Evolutionary conservation across 2,113 vertebrate species (phyloP).

Genomic region (Onychorhynchus coronatus): DNA sequence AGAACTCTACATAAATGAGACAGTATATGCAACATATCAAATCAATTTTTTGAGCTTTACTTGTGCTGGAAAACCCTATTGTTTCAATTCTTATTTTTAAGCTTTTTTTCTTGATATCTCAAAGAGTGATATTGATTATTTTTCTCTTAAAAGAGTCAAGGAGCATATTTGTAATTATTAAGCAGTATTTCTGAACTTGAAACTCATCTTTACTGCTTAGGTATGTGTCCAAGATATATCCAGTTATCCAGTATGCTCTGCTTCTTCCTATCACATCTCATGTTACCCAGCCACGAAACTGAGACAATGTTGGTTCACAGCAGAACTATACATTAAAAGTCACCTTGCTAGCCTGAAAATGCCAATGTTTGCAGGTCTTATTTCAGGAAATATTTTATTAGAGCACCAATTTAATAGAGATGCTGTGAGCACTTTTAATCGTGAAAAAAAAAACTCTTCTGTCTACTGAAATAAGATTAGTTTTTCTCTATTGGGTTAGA

Average conservation of each 20-base stretch:
- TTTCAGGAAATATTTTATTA: background rate
- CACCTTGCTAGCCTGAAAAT: background rate
- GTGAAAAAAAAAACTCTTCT: background rate
- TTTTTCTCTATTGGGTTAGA: background rate
- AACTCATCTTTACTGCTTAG: background rate
- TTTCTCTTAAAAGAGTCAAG: background rate
- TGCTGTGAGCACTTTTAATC: background rate
- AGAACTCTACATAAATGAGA: background rate
- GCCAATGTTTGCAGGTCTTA: background rate
- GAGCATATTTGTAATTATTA: background rate
- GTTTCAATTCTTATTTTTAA: background rate
- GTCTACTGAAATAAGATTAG: background rate
- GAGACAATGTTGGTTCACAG: background rate
- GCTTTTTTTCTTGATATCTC: background rate
- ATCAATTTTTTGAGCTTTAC: background rate
- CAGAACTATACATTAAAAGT: background rate
- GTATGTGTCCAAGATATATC: background rate
- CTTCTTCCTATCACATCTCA: background rate
- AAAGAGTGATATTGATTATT: background rate
- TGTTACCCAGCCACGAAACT: background rate
- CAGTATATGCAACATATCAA: background rate
- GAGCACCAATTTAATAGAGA: background rate
- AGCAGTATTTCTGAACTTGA: background rate
- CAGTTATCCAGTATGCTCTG: background rate
- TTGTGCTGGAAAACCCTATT: background rate